Evolutionary conservation across 1,140 invertebrate genomes (phyloP).

Genomic region (Rhagoletis pomonella): DNA sequence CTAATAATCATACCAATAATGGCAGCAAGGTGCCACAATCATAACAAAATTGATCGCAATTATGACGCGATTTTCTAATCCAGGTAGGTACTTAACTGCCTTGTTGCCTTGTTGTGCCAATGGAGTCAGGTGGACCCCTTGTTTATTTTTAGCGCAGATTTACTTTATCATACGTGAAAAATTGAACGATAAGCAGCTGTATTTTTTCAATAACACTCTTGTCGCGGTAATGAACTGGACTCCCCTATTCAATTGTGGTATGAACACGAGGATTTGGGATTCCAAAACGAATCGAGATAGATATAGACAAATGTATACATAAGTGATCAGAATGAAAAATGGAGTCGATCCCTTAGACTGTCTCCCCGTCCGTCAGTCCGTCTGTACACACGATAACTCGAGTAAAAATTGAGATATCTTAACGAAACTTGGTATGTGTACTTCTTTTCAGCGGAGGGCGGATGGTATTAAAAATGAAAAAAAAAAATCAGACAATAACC

Average conservation of each 20-base stretch:
- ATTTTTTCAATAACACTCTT: constrained; percentile 35
- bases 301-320: too few species aligned
- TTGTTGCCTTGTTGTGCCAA: neutral
- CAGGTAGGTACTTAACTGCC: neutral
- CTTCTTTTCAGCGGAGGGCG: too few species aligned
- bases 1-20: constrained; percentile 14
- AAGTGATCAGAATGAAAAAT: too few species aligned
- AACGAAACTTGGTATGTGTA: too few species aligned
- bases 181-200: constrained; percentile 29
- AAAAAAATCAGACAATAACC: too few species aligned
- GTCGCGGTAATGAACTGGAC: neutral
- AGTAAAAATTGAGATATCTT: too few species aligned
- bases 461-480: too few species aligned
- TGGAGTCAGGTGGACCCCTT: neutral
- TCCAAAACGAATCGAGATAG: too few species aligned
- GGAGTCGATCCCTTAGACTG: too few species aligned
- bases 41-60: constrained; percentile 34
- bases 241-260: neutral
- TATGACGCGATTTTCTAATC: constrained; percentile 30
- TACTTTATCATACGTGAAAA: constrained; percentile 32
- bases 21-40: constrained; percentile 29
- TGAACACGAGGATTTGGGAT: neutral
- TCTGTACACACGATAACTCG: too few species aligned
- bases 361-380: too few species aligned
- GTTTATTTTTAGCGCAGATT: constrained; percentile 22